Evolutionary conservation across 1,140 invertebrate species (phyloP), one percentile per base, ranked within the genome.

Genomic region (Drosophila teissieri): DNA sequence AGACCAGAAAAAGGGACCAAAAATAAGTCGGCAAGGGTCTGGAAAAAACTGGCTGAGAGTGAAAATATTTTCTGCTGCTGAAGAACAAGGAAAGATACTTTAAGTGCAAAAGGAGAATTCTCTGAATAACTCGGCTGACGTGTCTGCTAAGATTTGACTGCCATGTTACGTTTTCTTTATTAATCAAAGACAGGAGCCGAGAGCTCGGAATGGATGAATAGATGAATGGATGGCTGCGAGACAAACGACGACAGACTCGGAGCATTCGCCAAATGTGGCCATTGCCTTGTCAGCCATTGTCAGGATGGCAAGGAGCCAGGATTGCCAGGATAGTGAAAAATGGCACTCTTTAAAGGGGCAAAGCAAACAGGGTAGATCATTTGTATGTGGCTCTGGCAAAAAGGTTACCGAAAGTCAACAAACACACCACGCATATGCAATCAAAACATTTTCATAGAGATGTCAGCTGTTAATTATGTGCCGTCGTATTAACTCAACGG

Each of bases 1-100:
- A 85, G 80, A 84, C 76, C 74, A 80, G 77, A 85, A 84, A 48
- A 84, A 81, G 73, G 76, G 70, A 48, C 48, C 40, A 19, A 48
- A 19, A 52, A 17, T 22, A 48, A 44, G 49, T 22, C 53, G 36
- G n/a, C n/a, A 58, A 56, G 11, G 22, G 19, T 31, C 55, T 10
- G 42, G 11, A 57, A 53, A 48, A 58, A 45, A n/a, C n/a, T n/a
- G 36, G 44, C 55, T 8, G 17, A 14, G 14, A 24, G 27, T 22
- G 27, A 34, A 36, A 49, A 57, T 36, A 72, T 39, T 70, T 58
- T 39, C 57, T 44, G 31, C 2, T 37, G 48, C 24, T 14, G 8
- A n/a, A 44, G 55, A 53, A 80, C 78, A 83, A 54, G 45, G 31
- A 74, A 78, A 82, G 37, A 60, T 58, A 78, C 80, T 82, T 64